These are phyloP conservation scores for Danio jaintianensis DNA, from an alignment of 2,797 vertebrate genomes.

Conservation along the genomic window DNA sequence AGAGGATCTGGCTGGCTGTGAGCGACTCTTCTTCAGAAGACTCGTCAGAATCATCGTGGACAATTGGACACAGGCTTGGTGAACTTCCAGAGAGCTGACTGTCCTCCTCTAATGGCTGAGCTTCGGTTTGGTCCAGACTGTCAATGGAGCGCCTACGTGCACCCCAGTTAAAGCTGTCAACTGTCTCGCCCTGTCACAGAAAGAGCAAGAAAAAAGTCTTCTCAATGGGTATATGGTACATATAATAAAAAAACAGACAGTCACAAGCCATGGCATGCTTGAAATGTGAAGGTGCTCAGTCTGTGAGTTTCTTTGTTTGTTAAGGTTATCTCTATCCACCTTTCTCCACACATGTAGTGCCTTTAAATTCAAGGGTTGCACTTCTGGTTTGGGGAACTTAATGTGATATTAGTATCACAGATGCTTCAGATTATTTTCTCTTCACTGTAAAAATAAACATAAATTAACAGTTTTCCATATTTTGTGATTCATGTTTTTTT, in stretches of 20 bases:
- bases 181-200: conserved; percentile 88
- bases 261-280: conserved; percentile 20
- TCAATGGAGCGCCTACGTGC: conserved; percentile 89
- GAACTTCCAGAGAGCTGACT: conserved; percentile 88
- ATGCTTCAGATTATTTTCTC: too few species aligned
- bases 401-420: too few species aligned
- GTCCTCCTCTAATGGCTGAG: conserved; percentile 90
- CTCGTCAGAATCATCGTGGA: conserved; percentile 89
- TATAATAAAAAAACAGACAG: conserved; percentile 43
- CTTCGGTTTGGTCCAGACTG: conserved; percentile 89
- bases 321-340: neutral
- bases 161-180: conserved; percentile 99
- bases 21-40: conserved; percentile 94
- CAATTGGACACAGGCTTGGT: conserved; percentile 86
- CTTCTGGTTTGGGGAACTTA: too few species aligned
- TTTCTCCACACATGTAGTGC: too few species aligned
- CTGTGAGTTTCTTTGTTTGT: neutral
- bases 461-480: too few species aligned
- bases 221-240: conserved; percentile 25
- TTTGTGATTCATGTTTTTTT: too few species aligned
- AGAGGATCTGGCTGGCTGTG: conserved; percentile 89
- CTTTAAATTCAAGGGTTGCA: too few species aligned
- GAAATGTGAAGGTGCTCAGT: conserved; percentile 2
- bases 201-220: neutral
- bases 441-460: too few species aligned